A percentile compares a stretch with the other conserved stretches of the same genome.
phyloP scores from a whole-genome alignment of 2,113 vertebrate genomes.

The Dipodomys merriami region DNA sequence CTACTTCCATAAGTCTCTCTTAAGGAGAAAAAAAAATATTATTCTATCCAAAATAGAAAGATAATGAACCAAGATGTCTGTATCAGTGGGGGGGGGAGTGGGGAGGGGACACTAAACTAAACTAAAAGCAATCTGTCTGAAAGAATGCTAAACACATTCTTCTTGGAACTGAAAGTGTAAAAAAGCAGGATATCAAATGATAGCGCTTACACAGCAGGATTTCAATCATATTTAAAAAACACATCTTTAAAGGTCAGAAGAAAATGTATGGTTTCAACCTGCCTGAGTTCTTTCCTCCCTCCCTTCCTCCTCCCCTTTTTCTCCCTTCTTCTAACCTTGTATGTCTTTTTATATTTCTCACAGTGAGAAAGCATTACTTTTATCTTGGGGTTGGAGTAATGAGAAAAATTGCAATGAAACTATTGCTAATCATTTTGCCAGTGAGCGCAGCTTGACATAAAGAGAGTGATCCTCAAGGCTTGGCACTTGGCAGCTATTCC shows the following conservation, averaged over 20 bases:
- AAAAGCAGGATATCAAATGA: constrained; percentile 14
- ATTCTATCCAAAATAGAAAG: constrained; percentile 32
- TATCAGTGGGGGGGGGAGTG: background rate
- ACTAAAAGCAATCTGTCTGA: constrained; percentile 23
- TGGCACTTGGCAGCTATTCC: background rate
- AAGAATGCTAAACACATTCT: constrained; percentile 8
- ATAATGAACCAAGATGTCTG: background rate
- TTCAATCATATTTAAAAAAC: background rate
- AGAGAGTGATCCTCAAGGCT: background rate
- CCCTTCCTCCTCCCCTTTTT: background rate
- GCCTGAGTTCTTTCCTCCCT: background rate
- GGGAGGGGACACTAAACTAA: background rate
- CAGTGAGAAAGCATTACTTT: constrained; percentile 2
- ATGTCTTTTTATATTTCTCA: background rate
- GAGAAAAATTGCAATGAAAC: background rate
- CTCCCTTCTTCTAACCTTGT: background rate
- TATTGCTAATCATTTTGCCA: background rate
- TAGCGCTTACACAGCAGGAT: background rate
- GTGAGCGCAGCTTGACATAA: background rate
- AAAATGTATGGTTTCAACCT: constrained; percentile 1
- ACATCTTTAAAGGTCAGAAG: constrained; percentile 40
- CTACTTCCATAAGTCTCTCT: constrained; percentile 51
- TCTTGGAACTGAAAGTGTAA: constrained; percentile 35
- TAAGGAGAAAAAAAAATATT: constrained; percentile 27
- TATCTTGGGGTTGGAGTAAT: background rate